These are phyloP conservation scores for Acholoe squamosa DNA, from an alignment of 2,888 invertebrate species.

Conservation along the genomic window DNA sequence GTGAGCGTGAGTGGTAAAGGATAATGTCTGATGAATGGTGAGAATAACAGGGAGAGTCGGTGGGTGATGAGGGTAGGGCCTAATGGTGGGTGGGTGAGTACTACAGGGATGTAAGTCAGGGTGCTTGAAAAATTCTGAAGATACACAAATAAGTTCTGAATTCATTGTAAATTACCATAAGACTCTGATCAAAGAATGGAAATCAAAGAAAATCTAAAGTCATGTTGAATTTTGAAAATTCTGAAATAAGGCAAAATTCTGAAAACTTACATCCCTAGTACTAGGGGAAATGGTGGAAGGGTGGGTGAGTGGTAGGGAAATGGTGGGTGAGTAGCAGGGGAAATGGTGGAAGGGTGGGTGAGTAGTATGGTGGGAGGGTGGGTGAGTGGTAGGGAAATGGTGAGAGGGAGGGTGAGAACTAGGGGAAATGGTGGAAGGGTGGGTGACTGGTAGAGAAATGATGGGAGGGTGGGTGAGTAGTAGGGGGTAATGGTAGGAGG, in stretches of 20 bases:
- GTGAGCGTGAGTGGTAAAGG: neutral
- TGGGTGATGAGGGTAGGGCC: neutral
- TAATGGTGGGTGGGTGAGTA: neutral
- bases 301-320: neutral
- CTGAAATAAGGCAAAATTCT: too few relatives aligned
- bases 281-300: neutral
- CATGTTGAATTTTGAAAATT: too few relatives aligned
- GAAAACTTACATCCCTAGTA: too few relatives aligned
- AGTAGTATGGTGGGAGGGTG: neutral
- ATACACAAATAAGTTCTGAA: too few relatives aligned
- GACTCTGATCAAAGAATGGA: too few relatives aligned
- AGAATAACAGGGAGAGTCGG: neutral
- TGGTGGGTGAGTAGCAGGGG: neutral
- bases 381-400: neutral
- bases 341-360: neutral
- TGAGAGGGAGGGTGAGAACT: neutral
- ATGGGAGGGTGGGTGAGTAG: neutral
- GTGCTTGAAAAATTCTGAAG: too few relatives aligned
- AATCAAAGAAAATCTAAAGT: too few relatives aligned
- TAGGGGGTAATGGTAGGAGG: neutral
- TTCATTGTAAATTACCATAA: too few relatives aligned
- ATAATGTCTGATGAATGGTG: neutral
- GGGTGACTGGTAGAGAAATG: neutral
- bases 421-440: neutral
- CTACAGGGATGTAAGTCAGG: neutral